Percentiles rank a stretch among this genome's conserved stretches.
phyloP scores from a whole-genome alignment of 1,140 invertebrate genomes.

The Neuroterus valhalla region DNA sequence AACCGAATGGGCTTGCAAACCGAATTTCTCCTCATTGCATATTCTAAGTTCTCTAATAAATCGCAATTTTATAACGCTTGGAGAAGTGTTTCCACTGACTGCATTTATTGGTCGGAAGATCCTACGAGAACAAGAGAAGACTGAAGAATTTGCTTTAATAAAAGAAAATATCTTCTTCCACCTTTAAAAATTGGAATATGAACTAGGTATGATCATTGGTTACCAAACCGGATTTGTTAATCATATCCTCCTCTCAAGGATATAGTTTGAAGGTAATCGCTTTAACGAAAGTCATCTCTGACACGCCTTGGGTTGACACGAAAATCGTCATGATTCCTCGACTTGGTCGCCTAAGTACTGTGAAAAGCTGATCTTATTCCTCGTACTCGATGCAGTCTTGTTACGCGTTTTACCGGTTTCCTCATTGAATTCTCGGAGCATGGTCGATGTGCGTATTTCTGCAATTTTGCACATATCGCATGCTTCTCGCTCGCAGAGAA shows the following conservation, averaged over 20 bases:
- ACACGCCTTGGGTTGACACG: no score
- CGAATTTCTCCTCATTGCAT: slow-evolving; percentile 2
- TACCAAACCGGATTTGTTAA: no score
- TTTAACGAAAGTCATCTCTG: no score
- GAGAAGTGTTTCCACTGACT: slow-evolving; percentile 2
- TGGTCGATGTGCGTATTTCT: slow-evolving; percentile 4
- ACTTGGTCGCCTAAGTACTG: not conserved
- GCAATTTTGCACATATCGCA: not conserved
- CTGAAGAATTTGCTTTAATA: not conserved
- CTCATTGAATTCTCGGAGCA: not conserved
- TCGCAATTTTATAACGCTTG: not conserved
- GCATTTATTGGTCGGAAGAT: not conserved
- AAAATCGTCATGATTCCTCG: no score
- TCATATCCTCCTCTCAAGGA: no score
- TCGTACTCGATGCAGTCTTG: slow-evolving; percentile 11
- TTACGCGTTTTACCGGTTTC: slow-evolving; percentile 26
- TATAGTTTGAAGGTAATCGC: no score
- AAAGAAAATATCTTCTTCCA: no score
- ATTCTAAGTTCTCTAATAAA: not conserved
- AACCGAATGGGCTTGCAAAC: not conserved
- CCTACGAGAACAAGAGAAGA: not conserved
- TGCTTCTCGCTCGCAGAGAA: not conserved
- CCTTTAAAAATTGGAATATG: no score
- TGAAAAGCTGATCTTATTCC: not conserved
- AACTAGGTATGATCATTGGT: no score